Evolutionary conservation across 2,113 vertebrate genomes (phyloP), one percentile per base, ranked within the genome.

Genomic region (Axis porcinus): DNA sequence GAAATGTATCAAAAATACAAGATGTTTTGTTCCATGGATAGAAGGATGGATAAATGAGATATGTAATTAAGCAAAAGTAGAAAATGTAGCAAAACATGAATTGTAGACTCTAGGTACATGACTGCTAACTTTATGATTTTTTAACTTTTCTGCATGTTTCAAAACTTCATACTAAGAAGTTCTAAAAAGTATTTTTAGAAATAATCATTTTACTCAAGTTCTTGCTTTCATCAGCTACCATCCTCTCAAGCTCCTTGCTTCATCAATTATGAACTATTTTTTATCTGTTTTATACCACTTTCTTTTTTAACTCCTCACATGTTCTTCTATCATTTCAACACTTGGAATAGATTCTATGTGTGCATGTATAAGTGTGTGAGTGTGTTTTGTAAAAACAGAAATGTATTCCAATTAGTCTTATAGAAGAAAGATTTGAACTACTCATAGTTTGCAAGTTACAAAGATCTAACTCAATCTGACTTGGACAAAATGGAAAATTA

Each of bases 1-100:
- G 40, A 94, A 95, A 89, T 92, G 16, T 27, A 79, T 91, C 17
- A 87, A 70, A 85, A 95, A 89, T 89, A 86, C 25, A 78, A 86
- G 33, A 55, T 87, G 36, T 7, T 13, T 28, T 54, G 52, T 27
- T 57, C 1, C 30, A 79, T 45, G 21, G 19, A 60, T 23, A 78
- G 36, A 89, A 43, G 25, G 19, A 82, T 36, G 10, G 21, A 14
- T 40, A 60, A 28, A n/a, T 36, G 2, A 64, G 43, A 78, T 11
- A 14, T 7, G 12, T 82, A 83, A 93, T 57, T 70, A 89, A 89
- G 28, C 27, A 82, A 89, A 95, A 94, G 30, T 10, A 70, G 30
- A 28, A 89, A 86, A 78, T 43, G 7, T 28, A 84, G 12, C 17
- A 57, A 96, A 67, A 36, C 47, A 2, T 36, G 54, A 84, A 58